phyloP scores from a whole-genome alignment of 2,888 invertebrate species.

The Horisme vitalbata region DNA sequence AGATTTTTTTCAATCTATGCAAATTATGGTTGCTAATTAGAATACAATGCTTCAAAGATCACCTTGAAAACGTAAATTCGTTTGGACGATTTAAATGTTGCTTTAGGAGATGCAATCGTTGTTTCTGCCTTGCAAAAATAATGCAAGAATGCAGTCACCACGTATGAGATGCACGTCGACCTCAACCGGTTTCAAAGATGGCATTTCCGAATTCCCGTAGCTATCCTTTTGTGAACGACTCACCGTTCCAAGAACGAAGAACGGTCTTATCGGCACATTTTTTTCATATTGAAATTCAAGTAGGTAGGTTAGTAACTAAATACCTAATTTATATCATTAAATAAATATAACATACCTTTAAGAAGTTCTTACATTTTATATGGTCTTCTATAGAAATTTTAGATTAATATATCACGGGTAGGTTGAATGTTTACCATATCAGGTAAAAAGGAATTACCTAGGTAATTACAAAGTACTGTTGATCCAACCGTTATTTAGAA shows the following conservation, averaged over 20 bases:
- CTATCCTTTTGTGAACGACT: slow-evolving; percentile 18
- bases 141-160: slow-evolving; percentile 24
- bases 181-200: slow-evolving; percentile 16
- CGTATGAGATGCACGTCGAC: slow-evolving; percentile 15
- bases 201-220: slow-evolving; percentile 28
- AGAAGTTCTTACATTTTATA: too few species aligned
- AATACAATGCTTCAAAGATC: slow-evolving; percentile 22
- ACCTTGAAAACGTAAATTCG: slow-evolving; percentile 11
- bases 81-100: neutral
- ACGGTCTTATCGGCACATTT: neutral
- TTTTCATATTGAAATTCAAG: too few species aligned
- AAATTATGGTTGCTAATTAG: slow-evolving; percentile 7
- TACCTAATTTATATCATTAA: too few species aligned
- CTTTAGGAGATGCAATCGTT: neutral
- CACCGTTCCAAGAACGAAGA: slow-evolving; percentile 17
- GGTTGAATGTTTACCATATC: too few species aligned
- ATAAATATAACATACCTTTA: too few species aligned
- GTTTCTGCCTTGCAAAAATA: slow-evolving; percentile 16
- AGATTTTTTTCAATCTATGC: slow-evolving; percentile 16
- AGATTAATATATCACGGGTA: too few species aligned
- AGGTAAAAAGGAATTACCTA: too few species aligned
- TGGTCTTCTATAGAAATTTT: too few species aligned
- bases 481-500: too few species aligned
- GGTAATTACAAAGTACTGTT: too few species aligned
- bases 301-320: too few species aligned